Evolutionary conservation across 2,797 vertebrate species (phyloP).

Genomic region (Manis crassicaudata): DNA sequence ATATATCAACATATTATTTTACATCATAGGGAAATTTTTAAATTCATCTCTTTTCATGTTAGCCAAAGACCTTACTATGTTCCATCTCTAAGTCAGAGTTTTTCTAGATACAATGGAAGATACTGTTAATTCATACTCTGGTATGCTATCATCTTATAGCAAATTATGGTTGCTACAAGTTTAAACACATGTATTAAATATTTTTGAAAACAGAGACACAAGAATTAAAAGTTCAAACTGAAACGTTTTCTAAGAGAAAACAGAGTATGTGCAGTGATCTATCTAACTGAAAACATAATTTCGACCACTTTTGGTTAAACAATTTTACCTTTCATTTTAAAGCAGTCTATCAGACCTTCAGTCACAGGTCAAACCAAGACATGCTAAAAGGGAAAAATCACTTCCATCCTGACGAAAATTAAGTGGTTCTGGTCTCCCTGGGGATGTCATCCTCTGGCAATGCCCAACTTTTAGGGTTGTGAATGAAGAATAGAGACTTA

Average conservation of each 20-base stretch:
- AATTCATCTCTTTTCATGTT: neutral
- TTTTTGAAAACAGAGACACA: conserved; percentile 9
- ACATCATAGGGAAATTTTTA: neutral
- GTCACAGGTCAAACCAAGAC: neutral
- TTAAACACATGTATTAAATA: neutral
- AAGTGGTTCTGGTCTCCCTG: conserved; percentile 16
- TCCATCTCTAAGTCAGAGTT: neutral
- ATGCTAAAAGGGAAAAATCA: conserved; percentile 34
- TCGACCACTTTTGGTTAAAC: conserved; percentile 25
- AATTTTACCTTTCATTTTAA: conserved; percentile 46
- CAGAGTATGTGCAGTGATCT: neutral
- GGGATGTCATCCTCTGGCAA: neutral
- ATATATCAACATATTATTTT: neutral
- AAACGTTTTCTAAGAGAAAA: conserved; percentile 7
- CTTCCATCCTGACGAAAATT: conserved; percentile 68
- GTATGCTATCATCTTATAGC: neutral
- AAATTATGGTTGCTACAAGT: neutral
- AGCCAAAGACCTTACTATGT: neutral
- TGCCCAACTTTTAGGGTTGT: neutral
- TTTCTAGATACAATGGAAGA: neutral
- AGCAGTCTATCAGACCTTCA: conserved; percentile 14
- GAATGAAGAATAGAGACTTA: neutral
- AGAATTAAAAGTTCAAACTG: neutral
- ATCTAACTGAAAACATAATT: conserved; percentile 30
- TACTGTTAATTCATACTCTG: neutral